Evolutionary conservation across 2,113 vertebrate species (phyloP).

Genomic region (Myotis brandtii): DNA sequence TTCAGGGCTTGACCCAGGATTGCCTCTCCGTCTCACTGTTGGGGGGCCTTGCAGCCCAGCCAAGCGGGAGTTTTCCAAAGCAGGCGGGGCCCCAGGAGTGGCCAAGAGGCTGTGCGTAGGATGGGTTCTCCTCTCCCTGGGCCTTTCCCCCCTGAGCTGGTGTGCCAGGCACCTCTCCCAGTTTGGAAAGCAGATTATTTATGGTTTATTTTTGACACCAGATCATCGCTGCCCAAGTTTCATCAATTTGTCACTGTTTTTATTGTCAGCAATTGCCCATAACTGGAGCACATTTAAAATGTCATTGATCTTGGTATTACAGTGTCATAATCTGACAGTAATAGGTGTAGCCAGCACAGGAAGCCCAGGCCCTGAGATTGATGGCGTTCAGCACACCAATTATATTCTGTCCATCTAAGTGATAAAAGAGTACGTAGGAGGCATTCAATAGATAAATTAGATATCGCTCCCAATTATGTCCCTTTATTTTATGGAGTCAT

Average conservation of each 20-base stretch:
- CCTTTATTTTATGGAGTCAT: slow-evolving; percentile 86
- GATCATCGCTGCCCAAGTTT: slow-evolving; percentile 86
- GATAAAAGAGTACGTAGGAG: slow-evolving; percentile 87
- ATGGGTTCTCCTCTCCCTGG: background rate
- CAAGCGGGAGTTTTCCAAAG: background rate
- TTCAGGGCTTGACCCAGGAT: background rate
- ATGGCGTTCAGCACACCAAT: slow-evolving; percentile 89
- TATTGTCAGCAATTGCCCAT: slow-evolving; percentile 91
- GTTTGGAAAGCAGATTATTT: slow-evolving; percentile 84
- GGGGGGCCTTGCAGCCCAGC: background rate
- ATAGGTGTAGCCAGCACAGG: slow-evolving; percentile 87
- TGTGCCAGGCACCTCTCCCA: slow-evolving; percentile 46
- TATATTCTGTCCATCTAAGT: slow-evolving; percentile 89
- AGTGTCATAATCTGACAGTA: slow-evolving; percentile 91
- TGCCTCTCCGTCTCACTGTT: background rate
- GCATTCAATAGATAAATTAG: slow-evolving; percentile 88
- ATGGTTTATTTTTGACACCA: slow-evolving; percentile 85
- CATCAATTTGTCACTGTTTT: slow-evolving; percentile 91
- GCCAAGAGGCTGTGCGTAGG: background rate
- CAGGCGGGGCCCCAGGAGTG: background rate
- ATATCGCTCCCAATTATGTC: slow-evolving; percentile 87
- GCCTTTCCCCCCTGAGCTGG: background rate
- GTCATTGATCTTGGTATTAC: slow-evolving; percentile 90
- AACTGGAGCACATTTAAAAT: slow-evolving; percentile 91
- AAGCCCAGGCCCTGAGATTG: slow-evolving; percentile 87